phyloP scores from a whole-genome alignment of 2,888 invertebrate species.

The Macrophya alboannulata region DNA sequence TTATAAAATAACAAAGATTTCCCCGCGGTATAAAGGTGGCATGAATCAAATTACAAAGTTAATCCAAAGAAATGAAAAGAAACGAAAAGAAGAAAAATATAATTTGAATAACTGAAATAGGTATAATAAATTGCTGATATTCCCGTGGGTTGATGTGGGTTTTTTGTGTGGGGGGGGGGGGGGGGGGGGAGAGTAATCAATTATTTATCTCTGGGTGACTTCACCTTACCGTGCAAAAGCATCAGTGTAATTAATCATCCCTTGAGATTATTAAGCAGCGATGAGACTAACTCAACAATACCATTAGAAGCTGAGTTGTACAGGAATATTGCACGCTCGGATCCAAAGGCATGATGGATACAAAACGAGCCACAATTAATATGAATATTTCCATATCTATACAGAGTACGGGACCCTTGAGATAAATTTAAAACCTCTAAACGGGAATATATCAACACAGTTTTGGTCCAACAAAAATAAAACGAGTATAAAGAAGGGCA shows the following conservation, averaged over 20 bases:
- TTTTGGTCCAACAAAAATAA: too few species aligned
- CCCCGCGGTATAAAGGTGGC: conserved; percentile 47
- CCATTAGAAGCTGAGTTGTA: not conserved
- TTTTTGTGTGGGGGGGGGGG: not conserved
- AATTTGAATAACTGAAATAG: conserved; percentile 22
- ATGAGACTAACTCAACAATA: conserved; percentile 20
- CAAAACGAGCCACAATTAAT: not conserved
- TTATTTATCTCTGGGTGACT: conserved; percentile 54
- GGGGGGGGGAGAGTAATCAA: conserved; percentile 32
- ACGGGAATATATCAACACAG: too few species aligned
- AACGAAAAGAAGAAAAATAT: conserved; percentile 31
- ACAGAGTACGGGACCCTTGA: too few species aligned
- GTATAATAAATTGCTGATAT: conserved; percentile 26
- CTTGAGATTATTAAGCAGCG: conserved; percentile 37
- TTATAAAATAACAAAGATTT: conserved; percentile 45
- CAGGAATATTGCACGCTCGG: not conserved
- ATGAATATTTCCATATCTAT: not conserved
- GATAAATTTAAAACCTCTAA: too few species aligned
- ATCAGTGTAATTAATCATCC: conserved; percentile 50
- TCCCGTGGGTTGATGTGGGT: conserved; percentile 20
- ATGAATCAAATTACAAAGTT: conserved; percentile 44
- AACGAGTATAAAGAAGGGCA: too few species aligned
- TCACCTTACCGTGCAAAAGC: conserved; percentile 41
- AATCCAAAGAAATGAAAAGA: conserved; percentile 4
- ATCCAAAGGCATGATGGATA: not conserved